These are phyloP conservation scores for Poeciliopsis turrubarensis DNA, from an alignment of 2,113 vertebrate species.

Conservation along the genomic window DNA sequence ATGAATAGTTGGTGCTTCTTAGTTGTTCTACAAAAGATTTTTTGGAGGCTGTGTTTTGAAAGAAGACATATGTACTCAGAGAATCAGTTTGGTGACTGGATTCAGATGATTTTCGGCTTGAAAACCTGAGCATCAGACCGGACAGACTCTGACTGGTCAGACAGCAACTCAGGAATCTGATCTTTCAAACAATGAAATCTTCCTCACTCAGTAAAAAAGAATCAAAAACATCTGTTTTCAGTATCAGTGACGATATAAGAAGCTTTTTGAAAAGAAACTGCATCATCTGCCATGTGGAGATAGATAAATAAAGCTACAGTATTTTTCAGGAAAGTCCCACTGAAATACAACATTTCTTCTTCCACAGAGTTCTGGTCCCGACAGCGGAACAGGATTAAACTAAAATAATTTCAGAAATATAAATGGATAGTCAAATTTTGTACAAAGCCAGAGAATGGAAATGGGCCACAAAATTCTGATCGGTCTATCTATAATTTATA, in stretches of 20 bases:
- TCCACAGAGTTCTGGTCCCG: neutral
- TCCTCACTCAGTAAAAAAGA: neutral
- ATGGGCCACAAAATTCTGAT: neutral
- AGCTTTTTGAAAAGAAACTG: neutral
- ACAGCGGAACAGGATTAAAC: neutral
- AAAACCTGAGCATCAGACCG: no score
- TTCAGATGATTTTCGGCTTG: no score
- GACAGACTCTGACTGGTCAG: no score
- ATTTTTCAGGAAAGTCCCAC: no score
- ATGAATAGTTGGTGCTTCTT: no score
- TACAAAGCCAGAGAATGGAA: no score
- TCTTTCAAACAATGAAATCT: no score
- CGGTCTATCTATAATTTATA: neutral
- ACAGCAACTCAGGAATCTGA: no score
- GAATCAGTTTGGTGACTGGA: no score
- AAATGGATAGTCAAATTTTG: neutral
- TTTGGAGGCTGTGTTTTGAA: no score
- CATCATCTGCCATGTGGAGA: neutral
- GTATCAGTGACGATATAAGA: neutral
- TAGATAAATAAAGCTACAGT: neutral
- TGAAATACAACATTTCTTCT: neutral
- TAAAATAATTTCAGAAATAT: neutral
- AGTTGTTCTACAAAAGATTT: no score
- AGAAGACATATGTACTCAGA: no score
- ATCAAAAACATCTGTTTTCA: neutral